Conservation (phyloP, 1,140 invertebrate species). For the Ceratina australensis region DNA sequence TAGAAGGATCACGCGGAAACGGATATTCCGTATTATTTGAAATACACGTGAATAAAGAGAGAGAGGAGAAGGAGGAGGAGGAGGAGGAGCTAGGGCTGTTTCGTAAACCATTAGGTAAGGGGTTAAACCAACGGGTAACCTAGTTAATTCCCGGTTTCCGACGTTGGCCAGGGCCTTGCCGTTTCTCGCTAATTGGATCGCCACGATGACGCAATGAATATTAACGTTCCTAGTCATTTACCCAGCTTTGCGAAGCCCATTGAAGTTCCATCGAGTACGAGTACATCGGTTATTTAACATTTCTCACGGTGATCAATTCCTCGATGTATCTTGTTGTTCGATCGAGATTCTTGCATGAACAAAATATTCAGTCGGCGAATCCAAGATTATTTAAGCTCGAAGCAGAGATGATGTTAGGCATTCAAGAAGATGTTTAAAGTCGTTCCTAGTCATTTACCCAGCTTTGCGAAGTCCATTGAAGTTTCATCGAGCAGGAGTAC, state of each 20-base stretch:
- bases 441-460: conserved; percentile 32
- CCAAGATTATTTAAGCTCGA: no score
- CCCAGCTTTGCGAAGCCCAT: conserved; percentile 10
- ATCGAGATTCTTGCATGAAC: no score
- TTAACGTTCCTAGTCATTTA: conserved; percentile 41
- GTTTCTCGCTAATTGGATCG: conserved; percentile 44
- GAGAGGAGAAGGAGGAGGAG: neutral
- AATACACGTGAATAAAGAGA: neutral
- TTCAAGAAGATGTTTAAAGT: no score
- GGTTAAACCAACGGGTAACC: conserved; percentile 25
- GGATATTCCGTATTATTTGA: conserved; percentile 13
- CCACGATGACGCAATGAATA: conserved; percentile 44
- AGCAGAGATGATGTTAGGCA: no score
- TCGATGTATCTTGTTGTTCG: no score
- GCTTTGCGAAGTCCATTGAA: conserved; percentile 16
- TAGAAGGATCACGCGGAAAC: neutral
- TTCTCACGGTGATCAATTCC: neutral
- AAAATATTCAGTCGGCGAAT: no score
- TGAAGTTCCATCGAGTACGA: conserved; percentile 31
- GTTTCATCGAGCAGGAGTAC: conserved; percentile 26
- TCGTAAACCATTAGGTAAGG: conserved; percentile 26
- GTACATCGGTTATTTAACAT: neutral
- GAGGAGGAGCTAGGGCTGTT: neutral
- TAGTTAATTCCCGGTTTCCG: conserved; percentile 40
- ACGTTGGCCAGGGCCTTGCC: conserved; percentile 24